Conservation (phyloP, 2,113 vertebrate genomes). For the Andinoacara biseriatus region DNA sequence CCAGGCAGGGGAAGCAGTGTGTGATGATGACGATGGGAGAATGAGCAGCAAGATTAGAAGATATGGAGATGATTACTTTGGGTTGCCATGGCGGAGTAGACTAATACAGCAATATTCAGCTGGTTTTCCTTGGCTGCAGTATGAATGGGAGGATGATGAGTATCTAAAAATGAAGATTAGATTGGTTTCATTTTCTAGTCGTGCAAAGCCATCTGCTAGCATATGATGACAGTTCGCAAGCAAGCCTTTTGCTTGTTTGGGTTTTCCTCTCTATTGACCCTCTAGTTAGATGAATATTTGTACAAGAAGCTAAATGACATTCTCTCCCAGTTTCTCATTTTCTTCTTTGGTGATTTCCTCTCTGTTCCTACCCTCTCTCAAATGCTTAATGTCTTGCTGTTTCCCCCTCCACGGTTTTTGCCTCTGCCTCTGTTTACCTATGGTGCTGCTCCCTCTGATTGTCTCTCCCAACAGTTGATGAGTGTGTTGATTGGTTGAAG, state of each 20-base stretch:
- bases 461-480: constrained; percentile 61
- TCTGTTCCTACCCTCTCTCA: constrained; percentile 11
- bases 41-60: constrained; percentile 67
- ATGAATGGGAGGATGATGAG: constrained; percentile 48
- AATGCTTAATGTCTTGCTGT: constrained; percentile 45
- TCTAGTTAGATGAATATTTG: constrained; percentile 35
- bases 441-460: constrained; percentile 56
- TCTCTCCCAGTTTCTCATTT: constrained; percentile 37
- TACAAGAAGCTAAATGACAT: constrained; percentile 46
- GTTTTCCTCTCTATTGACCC: constrained; percentile 44
- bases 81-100: constrained; percentile 71
- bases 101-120: constrained; percentile 56
- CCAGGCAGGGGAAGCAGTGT: constrained; percentile 45
- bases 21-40: constrained; percentile 53
- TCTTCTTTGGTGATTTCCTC: constrained; percentile 38
- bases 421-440: constrained; percentile 63
- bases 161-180: constrained; percentile 54
- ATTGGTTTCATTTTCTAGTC: constrained; percentile 60
- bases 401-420: neutral
- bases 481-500: constrained; percentile 67
- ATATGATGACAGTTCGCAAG: constrained; percentile 23
- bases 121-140: constrained; percentile 46
- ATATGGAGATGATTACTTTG: constrained; percentile 76
- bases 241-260: constrained; percentile 38
- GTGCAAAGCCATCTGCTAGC: constrained; percentile 51